Evolutionary conservation across 2,888 invertebrate genomes (phyloP), one percentile per base, ranked within the genome.

Genomic region (Abscondita cerata): DNA sequence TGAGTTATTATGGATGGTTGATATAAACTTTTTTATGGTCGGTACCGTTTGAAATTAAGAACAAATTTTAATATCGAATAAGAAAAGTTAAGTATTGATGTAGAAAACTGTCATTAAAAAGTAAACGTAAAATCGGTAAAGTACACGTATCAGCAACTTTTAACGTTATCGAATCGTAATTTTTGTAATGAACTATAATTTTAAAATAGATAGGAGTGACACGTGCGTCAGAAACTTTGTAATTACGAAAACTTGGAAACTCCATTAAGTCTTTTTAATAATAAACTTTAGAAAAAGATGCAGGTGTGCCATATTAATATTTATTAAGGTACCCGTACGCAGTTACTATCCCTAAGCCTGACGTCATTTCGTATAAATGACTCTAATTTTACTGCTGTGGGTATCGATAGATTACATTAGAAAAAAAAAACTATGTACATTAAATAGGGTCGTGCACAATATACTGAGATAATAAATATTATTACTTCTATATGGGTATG

Each of bases 241-340:
- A 61, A 61, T 61, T 55, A 56, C 44, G 51, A 56, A 52, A 61
- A 61, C 46, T 61, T 61, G 46, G 60, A 55, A 25, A 61, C 44
- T 52, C 46, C 44, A 44, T 51, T 48, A 57, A 19, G 46, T 47
- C 47, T 62, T 56, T 59, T 62, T 57, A 62, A 62, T 62, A 62
- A 62, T 47, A 62, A 62, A 62, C 56, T 62, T 56, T 57, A 52
- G 54, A 53, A 62, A 61, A 61, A 56, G 48, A 34, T 53, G 52
- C 57, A 62, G 62, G 62, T 62, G 62, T 46, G 62, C 25, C 52
- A 48, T 57, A 62, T 62, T 62, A 62, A 57, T 52, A 62, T 62
- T 62, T 61, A 61, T 56, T 52, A 60, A 55, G 46, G 54, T 55
- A 52, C 60, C 60, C 60, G 53, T 54, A 59, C 50, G 8, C 19